Conservation (phyloP, 2,113 vertebrate species). For the Mobula hypostoma region DNA sequence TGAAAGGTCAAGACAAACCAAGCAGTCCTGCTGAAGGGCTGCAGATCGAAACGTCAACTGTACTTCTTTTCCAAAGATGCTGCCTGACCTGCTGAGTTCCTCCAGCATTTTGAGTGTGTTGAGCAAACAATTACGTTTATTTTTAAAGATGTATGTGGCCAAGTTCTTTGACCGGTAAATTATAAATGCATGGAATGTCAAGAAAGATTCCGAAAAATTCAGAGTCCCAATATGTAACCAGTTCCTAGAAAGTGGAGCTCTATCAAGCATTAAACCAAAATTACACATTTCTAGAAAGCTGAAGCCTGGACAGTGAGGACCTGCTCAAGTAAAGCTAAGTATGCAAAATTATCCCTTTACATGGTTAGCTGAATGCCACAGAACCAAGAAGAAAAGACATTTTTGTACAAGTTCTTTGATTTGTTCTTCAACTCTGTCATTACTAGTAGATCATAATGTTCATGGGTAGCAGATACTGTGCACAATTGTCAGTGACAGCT, state of each 20-base stretch:
- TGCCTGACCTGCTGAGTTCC: no score
- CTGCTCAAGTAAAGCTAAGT: neutral
- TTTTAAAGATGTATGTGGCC: neutral
- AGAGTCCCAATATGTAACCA: neutral
- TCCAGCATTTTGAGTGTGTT: no score
- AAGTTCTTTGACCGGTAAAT: neutral
- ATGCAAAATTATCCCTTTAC: neutral
- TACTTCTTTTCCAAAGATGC: no score
- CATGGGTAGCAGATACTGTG: neutral
- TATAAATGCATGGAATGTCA: neutral
- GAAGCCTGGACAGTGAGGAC: neutral
- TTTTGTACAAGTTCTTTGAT: neutral
- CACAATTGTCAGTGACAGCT: neutral
- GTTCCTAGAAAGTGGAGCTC: neutral
- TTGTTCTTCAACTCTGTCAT: neutral
- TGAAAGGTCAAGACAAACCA: neutral
- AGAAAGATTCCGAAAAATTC: neutral
- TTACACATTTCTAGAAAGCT: neutral
- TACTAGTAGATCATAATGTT: neutral
- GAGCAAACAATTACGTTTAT: neutral
- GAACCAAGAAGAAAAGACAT: neutral
- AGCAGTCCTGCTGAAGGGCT: no score
- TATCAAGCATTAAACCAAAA: neutral
- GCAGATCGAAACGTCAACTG: no score
- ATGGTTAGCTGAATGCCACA: no score